Percentiles rank a stretch among this genome's conserved stretches.
Conservation (phyloP, 1,140 invertebrate species). For the Formica selysi region DNA sequence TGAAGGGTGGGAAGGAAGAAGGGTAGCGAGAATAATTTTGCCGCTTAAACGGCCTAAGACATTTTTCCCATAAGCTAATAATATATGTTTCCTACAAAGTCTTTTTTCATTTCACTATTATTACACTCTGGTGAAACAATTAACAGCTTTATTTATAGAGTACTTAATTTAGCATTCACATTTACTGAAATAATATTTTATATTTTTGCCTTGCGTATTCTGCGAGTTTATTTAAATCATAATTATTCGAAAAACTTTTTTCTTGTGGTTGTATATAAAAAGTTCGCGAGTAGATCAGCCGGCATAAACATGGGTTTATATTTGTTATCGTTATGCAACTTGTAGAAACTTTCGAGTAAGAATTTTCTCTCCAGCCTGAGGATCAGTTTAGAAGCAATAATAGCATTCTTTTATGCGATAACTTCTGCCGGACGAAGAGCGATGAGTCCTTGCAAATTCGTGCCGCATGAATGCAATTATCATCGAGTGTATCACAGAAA, state of each 20-base stretch:
- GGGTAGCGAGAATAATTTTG: neutral
- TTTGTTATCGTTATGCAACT: conserved; percentile 17
- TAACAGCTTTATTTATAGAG: neutral
- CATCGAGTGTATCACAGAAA: conserved; percentile 6
- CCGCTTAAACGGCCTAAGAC: neutral
- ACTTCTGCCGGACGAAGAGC: conserved; percentile 8
- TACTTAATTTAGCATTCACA: neutral
- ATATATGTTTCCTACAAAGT: neutral
- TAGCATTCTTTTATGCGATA: conserved; percentile 8
- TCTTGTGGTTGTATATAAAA: neutral
- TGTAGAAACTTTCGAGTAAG: conserved; percentile 19
- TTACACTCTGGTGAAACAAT: neutral
- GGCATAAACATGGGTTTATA: conserved; percentile 29
- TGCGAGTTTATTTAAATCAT: neutral
- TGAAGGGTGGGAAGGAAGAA: neutral
- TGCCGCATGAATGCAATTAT: conserved; percentile 26
- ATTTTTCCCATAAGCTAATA: neutral
- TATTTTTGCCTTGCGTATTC: neutral
- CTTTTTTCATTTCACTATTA: neutral
- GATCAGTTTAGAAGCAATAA: conserved; percentile 20
- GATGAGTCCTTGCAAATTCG: neutral
- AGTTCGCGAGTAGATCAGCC: neutral
- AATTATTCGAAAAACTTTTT: conserved; percentile 4
- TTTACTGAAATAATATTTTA: neutral
- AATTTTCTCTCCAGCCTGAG: conserved; percentile 3